Evolutionary conservation across 2,888 invertebrate genomes (phyloP).

Genomic region (Sphaeridia pumilis): DNA sequence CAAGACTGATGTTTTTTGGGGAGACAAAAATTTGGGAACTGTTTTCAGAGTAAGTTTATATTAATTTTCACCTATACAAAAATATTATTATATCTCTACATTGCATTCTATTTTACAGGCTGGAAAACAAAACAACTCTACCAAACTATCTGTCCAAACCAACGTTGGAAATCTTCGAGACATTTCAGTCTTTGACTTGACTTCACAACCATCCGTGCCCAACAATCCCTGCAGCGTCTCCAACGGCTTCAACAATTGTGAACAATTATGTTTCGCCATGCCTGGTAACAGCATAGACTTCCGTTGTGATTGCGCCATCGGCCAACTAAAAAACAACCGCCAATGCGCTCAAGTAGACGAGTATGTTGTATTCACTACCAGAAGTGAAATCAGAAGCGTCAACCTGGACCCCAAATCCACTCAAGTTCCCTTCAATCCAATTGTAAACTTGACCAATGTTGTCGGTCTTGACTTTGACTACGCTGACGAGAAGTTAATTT

Average conservation of each 20-base stretch:
- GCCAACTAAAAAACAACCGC: constrained; percentile 54
- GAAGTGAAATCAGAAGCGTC: constrained; percentile 86
- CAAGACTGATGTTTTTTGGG: constrained; percentile 80
- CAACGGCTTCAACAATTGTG: constrained; percentile 67
- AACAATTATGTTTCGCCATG: constrained; percentile 89
- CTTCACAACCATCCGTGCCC: constrained; percentile 67
- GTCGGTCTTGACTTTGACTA: constrained; percentile 95
- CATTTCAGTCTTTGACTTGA: constrained; percentile 78
- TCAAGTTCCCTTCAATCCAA: constrained; percentile 69
- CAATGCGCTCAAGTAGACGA: constrained; percentile 75
- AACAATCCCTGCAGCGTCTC: constrained; percentile 65
- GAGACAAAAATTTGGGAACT: constrained; percentile 77
- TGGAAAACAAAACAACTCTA: constrained; percentile 10
- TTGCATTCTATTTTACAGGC: constrained; percentile 1
- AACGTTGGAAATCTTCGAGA: constrained; percentile 63
- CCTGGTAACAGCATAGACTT: constrained; percentile 45
- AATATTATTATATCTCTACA: neutral
- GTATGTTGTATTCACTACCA: constrained; percentile 83
- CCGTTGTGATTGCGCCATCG: constrained; percentile 85
- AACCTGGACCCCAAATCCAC: constrained; percentile 72
- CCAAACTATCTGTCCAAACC: constrained; percentile 10
- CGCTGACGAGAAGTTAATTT: constrained; percentile 71
- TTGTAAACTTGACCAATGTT: constrained; percentile 74
- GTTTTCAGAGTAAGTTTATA: constrained; percentile 53
- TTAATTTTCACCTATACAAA: neutral